A percentile compares a stretch with the other conserved stretches of the same genome.
Evolutionary conservation across 2,888 invertebrate species (phyloP).

Genomic region (Cantharis rufa): DNA sequence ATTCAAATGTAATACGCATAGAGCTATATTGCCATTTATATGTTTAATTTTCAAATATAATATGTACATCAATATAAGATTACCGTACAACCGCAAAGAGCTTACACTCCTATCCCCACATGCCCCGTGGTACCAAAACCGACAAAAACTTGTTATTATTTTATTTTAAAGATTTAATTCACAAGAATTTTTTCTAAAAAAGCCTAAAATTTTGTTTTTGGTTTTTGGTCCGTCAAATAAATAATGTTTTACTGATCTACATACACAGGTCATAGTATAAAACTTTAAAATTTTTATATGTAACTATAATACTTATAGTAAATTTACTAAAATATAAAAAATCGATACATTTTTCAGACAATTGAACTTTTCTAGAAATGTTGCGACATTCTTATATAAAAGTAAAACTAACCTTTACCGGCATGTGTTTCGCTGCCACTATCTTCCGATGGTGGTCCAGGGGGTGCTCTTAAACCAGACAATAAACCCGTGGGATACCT

Average conservation of each 20-base stretch:
- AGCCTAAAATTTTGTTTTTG: too few relatives aligned
- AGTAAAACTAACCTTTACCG: constrained; percentile 52
- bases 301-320: too few relatives aligned
- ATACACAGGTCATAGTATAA: too few relatives aligned
- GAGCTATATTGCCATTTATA: too few relatives aligned
- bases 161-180: too few relatives aligned
- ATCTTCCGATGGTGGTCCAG: constrained; percentile 55
- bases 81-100: neutral
- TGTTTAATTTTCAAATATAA: neutral
- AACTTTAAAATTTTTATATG: too few relatives aligned
- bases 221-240: too few relatives aligned
- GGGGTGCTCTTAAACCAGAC: constrained; percentile 50
- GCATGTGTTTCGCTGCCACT: constrained; percentile 56
- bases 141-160: too few relatives aligned
- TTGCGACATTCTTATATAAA: neutral
- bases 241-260: too few relatives aligned
- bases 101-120: neutral
- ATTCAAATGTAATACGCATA: too few relatives aligned
- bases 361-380: neutral
- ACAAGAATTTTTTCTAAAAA: too few relatives aligned
- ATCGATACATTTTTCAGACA: neutral
- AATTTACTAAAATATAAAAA: neutral
- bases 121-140: too few relatives aligned
- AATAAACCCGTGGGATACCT: constrained; percentile 51
- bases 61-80: neutral